Percentiles rank a stretch among this genome's conserved stretches.
These are phyloP conservation scores for Lepisosteus osseus DNA, from an alignment of 2,113 vertebrate genomes.

Conservation along the genomic window DNA sequence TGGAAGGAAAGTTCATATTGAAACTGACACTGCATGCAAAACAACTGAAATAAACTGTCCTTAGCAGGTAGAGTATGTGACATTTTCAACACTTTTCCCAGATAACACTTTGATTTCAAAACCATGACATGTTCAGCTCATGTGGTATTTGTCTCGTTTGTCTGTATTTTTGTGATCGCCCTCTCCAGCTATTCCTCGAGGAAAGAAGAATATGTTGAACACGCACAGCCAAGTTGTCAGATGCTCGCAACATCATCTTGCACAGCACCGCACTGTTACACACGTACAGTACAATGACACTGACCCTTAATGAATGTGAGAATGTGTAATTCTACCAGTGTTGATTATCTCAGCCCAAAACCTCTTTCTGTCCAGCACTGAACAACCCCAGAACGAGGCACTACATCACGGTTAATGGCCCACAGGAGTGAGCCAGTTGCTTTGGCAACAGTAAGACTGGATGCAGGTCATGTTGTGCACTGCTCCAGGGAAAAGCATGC, in stretches of 20 bases:
- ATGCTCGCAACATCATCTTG: background rate
- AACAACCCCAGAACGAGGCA: conserved; percentile 58
- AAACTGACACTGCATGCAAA: no score
- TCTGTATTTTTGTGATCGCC: background rate
- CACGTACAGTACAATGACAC: background rate
- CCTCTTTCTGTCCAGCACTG: conserved; percentile 45
- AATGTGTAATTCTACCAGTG: conserved; percentile 33
- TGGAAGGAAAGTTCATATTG: no score
- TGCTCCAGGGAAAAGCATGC: conserved; percentile 12
- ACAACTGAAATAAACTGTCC: no score
- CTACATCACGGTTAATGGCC: conserved; percentile 64
- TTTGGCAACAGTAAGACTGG: conserved; percentile 83
- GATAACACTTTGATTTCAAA: no score
- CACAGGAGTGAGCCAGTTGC: conserved; percentile 71
- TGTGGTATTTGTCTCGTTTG: background rate
- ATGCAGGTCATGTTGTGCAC: conserved; percentile 74
- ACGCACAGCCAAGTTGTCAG: background rate
- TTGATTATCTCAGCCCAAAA: conserved; percentile 55
- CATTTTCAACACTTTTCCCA: no score
- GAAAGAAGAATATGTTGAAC: background rate
- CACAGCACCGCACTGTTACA: background rate
- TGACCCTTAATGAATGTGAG: no score
- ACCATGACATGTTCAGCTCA: no score
- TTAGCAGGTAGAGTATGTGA: no score
- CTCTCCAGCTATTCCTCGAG: background rate